Percentiles rank a stretch among this genome's conserved stretches.
Conservation (phyloP, 2,113 vertebrate genomes). For the Misgurnus anguillicaudatus region DNA sequence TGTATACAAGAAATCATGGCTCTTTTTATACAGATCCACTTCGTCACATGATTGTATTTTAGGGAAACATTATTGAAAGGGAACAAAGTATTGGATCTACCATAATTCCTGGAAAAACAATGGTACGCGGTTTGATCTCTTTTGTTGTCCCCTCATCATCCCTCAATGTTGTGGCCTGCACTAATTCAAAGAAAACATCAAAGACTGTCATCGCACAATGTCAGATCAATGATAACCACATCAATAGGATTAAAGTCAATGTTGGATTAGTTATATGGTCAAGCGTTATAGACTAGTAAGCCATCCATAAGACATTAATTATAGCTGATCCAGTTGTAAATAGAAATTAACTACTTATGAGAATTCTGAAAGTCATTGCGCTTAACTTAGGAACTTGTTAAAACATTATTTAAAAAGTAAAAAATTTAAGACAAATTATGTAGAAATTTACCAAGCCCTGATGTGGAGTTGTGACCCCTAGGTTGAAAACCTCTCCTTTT, state of each 20-base stretch:
- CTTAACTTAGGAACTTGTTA: no score
- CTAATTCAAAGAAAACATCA: slow-evolving; percentile 13
- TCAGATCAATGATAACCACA: slow-evolving; percentile 14
- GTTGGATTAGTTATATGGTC: slow-evolving; percentile 4
- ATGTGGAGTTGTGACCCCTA: no score
- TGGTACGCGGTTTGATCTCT: background rate
- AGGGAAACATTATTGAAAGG: slow-evolving; percentile 1
- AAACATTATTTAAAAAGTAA: no score
- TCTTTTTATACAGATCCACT: slow-evolving; percentile 35
- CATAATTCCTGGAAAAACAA: background rate
- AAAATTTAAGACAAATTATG: no score
- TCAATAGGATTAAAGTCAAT: slow-evolving; percentile 12
- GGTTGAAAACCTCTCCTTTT: no score
- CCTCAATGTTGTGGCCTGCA: background rate
- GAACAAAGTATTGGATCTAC: no score
- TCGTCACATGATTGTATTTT: slow-evolving; percentile 24
- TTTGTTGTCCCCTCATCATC: background rate
- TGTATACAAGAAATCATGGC: no score
- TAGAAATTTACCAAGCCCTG: no score
- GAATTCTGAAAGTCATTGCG: background rate
- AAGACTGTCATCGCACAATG: background rate
- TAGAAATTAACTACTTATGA: background rate
- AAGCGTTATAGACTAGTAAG: background rate
- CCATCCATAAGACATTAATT: background rate
- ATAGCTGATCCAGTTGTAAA: background rate